Evolutionary conservation across 2,113 vertebrate genomes (phyloP), one percentile per base, ranked within the genome.

Genomic region (Nannobrachium achirus): DNA sequence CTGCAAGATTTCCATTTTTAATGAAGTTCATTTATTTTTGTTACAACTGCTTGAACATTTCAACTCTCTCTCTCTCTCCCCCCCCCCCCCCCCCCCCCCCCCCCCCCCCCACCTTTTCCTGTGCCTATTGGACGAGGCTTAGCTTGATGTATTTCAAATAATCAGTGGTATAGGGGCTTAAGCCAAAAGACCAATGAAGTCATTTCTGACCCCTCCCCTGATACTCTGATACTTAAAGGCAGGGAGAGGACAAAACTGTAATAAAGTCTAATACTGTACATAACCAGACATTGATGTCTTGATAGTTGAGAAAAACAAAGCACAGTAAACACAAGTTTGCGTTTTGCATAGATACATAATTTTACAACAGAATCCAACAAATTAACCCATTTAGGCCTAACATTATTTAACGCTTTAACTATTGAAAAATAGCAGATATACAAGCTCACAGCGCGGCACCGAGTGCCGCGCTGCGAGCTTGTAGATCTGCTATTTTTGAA

Each of bases 1-100:
- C 59, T 1, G 56, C 63, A 51, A 68, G 71, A 84, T 86, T 80
- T 76, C 59, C 77, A 84, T 86, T 80, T 86, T 82, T 82, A 82
- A 86, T 84, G 46, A 80, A 80, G 56, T 69, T 78, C 51, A 78
- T 84, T 73, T 69, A 76, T 71, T 82, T 84, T 78, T 72, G 70
- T 77, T 79, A 52, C 48, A 63, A 69, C 55, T 0, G 8, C 33
- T 82, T 75, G 44, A 69, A 75, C 42, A 69, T 71, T 63, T 62
- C 55, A 71, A 71, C 56, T 1, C 19, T 8, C 2, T 0, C 6
- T 70, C 39, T 42, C 48, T 53, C 15, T 38, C n/a, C 8, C 16
- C 18, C 44, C 19, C 16, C 25, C 25, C 25, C 25, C 25, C 20
- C 20, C 20, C 20, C 20, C 8, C 16, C 18, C 44, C 19, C 16